Evolutionary conservation across 2,797 vertebrate genomes (phyloP).

Genomic region (Malurus leucopterus): DNA sequence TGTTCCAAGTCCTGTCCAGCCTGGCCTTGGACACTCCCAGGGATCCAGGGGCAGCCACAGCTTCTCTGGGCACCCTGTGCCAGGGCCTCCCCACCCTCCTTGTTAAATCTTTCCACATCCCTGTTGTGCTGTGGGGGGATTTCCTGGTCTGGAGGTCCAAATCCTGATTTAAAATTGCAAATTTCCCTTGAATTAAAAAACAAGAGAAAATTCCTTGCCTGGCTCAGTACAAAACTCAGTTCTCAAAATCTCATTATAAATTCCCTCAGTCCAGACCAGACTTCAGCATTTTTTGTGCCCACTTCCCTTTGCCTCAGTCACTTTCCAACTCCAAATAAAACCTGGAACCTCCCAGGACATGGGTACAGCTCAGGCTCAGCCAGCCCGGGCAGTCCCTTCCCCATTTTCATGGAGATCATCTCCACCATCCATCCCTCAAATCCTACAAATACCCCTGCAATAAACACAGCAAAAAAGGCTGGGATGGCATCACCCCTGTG

Average conservation of each 20-base stretch:
- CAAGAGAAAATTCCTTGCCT: not conserved
- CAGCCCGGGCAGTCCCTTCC: accelerated
- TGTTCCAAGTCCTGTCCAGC: not conserved
- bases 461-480: not conserved
- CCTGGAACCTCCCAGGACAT: not conserved
- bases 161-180: not conserved
- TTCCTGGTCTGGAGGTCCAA: not conserved
- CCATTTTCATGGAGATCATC: not conserved
- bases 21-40: not conserved
- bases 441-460: not conserved
- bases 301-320: not conserved
- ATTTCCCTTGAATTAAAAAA: not conserved
- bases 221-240: not conserved
- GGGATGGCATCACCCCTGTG: accelerated
- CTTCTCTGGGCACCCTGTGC: not conserved
- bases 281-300: no score
- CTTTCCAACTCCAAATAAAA: not conserved
- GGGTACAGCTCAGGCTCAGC: not conserved
- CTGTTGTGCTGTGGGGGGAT: not conserved
- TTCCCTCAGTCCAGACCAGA: not conserved
- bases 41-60: not conserved
- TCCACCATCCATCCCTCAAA: not conserved
- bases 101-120: not conserved
- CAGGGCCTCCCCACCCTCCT: not conserved
- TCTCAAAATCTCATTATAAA: not conserved